Percentiles rank a stretch among this genome's conserved stretches.
Conservation (phyloP, 2,888 invertebrate genomes). For the Pristionchus maxplancki region DNA sequence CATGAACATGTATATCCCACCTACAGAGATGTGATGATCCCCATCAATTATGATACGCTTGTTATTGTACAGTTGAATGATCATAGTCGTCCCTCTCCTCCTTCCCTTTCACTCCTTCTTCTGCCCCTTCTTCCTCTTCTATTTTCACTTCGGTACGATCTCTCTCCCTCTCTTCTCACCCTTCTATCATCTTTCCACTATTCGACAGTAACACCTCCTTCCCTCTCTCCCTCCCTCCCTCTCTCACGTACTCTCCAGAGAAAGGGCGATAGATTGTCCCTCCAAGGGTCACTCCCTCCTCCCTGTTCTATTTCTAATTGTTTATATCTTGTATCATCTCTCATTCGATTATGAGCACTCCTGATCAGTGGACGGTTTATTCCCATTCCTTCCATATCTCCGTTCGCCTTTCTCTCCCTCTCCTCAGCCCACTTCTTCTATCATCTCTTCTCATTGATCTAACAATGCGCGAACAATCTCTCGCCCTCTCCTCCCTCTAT, state of each 20-base stretch:
- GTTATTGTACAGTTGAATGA: constrained; percentile 28
- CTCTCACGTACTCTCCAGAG: no score
- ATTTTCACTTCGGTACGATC: no score
- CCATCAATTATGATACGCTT: constrained; percentile 12
- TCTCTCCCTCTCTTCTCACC: neutral
- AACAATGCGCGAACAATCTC: constrained; percentile 19
- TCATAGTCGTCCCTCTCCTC: neutral
- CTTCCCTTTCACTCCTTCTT: neutral
- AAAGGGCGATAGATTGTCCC: no score
- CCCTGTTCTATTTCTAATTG: neutral
- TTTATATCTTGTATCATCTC: neutral
- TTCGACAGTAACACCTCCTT: neutral
- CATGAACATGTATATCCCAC: neutral
- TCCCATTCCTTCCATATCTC: neutral
- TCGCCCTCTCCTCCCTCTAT: neutral
- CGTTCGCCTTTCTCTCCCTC: neutral
- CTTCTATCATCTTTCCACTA: neutral
- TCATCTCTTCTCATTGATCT: neutral
- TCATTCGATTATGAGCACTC: neutral
- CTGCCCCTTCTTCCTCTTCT: neutral
- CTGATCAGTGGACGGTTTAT: neutral
- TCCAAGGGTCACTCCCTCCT: neutral
- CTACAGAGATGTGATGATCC: neutral
- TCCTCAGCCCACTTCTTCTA: neutral
- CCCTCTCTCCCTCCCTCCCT: neutral